These are phyloP conservation scores for Asteroscopus sphinx DNA, from an alignment of 2,888 invertebrate species.

Conservation along the genomic window DNA sequence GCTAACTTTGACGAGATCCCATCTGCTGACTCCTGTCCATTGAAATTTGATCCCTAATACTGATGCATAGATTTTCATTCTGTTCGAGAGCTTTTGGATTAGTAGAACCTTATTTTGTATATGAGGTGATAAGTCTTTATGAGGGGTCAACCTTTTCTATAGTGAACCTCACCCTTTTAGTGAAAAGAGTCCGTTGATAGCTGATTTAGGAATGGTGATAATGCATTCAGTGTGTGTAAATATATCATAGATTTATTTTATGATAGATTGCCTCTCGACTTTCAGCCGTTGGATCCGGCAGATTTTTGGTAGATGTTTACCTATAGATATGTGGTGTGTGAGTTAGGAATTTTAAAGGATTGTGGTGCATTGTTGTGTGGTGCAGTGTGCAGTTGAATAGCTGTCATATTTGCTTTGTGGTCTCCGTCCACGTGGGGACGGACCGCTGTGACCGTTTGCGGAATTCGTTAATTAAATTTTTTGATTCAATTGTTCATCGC, in stretches of 20 bases:
- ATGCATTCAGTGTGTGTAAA: constrained; percentile 88
- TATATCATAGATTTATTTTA: constrained; percentile 88
- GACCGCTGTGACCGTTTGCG: constrained; percentile 64
- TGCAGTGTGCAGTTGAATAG: constrained; percentile 70
- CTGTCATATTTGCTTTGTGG: constrained; percentile 80
- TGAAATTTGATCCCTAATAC: constrained; percentile 77
- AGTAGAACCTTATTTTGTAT: constrained; percentile 89
- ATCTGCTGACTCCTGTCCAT: constrained; percentile 68
- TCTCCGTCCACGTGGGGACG: constrained; percentile 57
- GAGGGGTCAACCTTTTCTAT: constrained; percentile 90
- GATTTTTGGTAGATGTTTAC: constrained; percentile 62
- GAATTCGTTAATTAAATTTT: constrained; percentile 81
- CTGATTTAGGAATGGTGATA: constrained; percentile 89
- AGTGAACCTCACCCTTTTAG: constrained; percentile 89
- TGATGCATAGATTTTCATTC: constrained; percentile 69
- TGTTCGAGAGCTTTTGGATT: constrained; percentile 73
- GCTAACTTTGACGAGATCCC: constrained; percentile 86
- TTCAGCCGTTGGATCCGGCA: constrained; percentile 56
- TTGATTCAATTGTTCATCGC: constrained; percentile 67
- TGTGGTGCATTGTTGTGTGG: constrained; percentile 58
- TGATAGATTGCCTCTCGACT: constrained; percentile 83
- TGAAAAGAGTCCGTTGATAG: constrained; percentile 90
- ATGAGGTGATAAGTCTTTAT: constrained; percentile 90
- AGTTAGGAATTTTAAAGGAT: constrained; percentile 70
- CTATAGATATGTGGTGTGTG: constrained; percentile 52